Evolutionary conservation across 2,888 invertebrate species (phyloP), one percentile per base, ranked within the genome.

Genomic region (Lamellibrachia columna): DNA sequence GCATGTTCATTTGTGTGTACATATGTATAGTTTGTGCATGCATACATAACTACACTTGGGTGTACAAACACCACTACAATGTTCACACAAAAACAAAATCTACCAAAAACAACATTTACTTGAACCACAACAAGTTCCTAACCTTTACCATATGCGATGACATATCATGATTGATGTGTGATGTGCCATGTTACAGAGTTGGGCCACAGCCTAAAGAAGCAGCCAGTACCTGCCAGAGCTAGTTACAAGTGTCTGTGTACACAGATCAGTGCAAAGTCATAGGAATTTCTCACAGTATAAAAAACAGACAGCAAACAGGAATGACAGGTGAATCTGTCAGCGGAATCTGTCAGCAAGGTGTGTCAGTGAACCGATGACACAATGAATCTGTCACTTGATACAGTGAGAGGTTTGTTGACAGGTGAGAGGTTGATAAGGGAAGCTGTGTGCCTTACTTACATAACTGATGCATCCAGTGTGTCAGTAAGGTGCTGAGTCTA

Each of bases 281-380:
- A 75, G 75, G 75, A 75, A 75, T 75, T 15, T 75, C n/a, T 75
- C n/a, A 75, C 75, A 15, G n/a, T 22, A 75, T 75, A 75, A 75
- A 75, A 75, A 75, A 15, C 40, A 40, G 15, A 11, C 15, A 75
- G 75, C 75, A 75, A n/a, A 75, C 75, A 22, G 75, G 75, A 75
- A 75, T 75, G 75, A 75, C 75, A 75, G 22, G 75, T 75, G 40
- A 40, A 40, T 40, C 40, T 40, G 75, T 75, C 75, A 22, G 75
- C 75, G 75, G 75, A 75, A 75, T 75, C 75, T 75, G 75, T 75
- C 75, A 22, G 75, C 75, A 75, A 75, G 75, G 75, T 75, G 75
- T 75, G 75, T 6, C 75, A 75, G 3, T 15, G 4, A 15, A 55
- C 22, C n/a, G 75, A n/a, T 75, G 75, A 75, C 75, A 75, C 2